Conservation (phyloP, 2,113 vertebrate genomes). For the Oxygymnocypris stewartii region DNA sequence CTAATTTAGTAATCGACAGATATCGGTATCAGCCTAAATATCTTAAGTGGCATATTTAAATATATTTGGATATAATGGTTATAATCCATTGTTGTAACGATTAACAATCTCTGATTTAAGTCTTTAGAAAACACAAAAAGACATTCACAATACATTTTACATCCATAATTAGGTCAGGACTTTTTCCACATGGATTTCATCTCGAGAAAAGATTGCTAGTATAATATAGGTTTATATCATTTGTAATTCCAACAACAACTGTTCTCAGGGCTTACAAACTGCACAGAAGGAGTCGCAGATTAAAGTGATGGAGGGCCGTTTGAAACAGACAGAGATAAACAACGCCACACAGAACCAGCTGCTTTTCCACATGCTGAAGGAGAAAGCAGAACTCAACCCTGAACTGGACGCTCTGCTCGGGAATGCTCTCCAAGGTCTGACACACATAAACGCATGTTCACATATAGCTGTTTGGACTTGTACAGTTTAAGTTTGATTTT, state of each 20-base stretch:
- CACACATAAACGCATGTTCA: neutral
- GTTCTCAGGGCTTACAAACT: constrained; percentile 88
- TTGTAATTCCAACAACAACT: neutral
- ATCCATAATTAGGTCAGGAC: neutral
- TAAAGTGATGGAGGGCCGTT: constrained; percentile 94
- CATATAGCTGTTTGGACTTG: neutral
- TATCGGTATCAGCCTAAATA: neutral
- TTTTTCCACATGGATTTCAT: neutral
- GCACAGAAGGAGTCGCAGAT: constrained; percentile 97
- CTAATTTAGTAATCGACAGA: neutral
- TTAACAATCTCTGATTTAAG: neutral
- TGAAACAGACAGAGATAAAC: constrained; percentile 97
- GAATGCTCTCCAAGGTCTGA: constrained; percentile 91
- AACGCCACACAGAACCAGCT: constrained; percentile 96
- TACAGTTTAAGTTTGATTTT: constrained; percentile 60
- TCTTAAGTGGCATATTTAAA: neutral
- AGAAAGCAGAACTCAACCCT: constrained; percentile 96
- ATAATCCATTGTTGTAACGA: too few species aligned
- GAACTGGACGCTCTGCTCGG: constrained; percentile 94
- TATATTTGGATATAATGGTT: neutral
- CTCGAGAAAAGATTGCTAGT: neutral
- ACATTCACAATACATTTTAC: neutral
- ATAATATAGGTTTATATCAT: neutral
- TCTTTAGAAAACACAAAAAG: neutral
- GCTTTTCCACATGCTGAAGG: constrained; percentile 98